A percentile compares a stretch with the other conserved stretches of the same genome.
Evolutionary conservation across 2,113 vertebrate genomes (phyloP).

Genomic region (Psophia crepitans): DNA sequence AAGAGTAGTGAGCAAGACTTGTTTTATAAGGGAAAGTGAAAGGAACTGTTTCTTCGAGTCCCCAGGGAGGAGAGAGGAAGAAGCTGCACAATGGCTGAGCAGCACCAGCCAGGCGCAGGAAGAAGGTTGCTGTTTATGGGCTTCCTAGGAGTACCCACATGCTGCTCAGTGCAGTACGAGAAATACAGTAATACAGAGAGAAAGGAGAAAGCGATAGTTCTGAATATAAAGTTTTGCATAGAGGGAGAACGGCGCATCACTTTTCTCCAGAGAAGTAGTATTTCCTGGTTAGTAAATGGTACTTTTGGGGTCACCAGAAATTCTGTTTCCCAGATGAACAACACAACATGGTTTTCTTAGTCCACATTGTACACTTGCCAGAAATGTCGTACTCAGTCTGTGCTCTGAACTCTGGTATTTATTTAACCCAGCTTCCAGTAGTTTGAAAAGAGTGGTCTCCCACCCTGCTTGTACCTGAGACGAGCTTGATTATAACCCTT

Average conservation of each 20-base stretch:
- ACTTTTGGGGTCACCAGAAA: background rate
- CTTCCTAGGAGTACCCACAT: background rate
- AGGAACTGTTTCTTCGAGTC: background rate
- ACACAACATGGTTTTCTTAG: background rate
- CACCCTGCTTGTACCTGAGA: background rate
- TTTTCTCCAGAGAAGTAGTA: background rate
- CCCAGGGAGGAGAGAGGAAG: background rate
- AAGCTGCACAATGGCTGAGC: background rate
- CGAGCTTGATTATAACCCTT: background rate
- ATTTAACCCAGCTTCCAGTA: background rate
- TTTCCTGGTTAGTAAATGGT: background rate
- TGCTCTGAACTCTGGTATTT: background rate
- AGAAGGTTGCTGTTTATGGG: constrained; percentile 19
- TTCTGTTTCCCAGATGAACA: background rate
- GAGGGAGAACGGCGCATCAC: background rate
- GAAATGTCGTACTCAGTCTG: background rate
- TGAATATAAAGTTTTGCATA: background rate
- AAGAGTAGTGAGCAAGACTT: background rate
- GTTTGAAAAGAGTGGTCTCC: background rate
- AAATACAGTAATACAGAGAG: background rate
- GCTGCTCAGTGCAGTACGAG: background rate
- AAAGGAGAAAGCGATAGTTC: background rate
- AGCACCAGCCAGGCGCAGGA: background rate
- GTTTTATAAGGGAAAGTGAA: constrained; percentile 38
- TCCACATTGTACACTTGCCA: background rate